These are phyloP conservation scores for Aleiodes alternator DNA, from an alignment of 2,888 invertebrate genomes.

Conservation along the genomic window DNA sequence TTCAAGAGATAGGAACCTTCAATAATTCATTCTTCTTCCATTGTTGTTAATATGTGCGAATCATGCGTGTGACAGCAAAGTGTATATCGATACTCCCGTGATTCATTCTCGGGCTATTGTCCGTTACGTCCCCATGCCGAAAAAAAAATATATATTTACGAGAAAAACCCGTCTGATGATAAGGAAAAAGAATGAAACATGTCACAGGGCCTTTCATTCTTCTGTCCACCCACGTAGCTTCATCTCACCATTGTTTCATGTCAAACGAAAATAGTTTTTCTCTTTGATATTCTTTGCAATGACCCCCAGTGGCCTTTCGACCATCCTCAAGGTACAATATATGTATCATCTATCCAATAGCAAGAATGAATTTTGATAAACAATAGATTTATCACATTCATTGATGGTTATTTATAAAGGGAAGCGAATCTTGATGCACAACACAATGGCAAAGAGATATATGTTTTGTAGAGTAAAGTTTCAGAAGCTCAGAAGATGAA, in stretches of 20 bases:
- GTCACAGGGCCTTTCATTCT: slow-evolving; percentile 5
- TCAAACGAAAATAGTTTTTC: slow-evolving; percentile 13
- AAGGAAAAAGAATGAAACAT: slow-evolving; percentile 31
- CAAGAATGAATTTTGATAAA: slow-evolving; percentile 4
- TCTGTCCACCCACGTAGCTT: slow-evolving; percentile 14
- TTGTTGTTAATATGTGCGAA: slow-evolving; percentile 9
- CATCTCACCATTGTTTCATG: slow-evolving; percentile 9
- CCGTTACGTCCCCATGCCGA: neutral
- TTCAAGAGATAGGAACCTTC: neutral
- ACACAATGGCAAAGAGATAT: too few species aligned
- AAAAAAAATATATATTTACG: slow-evolving; percentile 15
- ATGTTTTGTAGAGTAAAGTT: neutral
- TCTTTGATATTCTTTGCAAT: slow-evolving; percentile 19
- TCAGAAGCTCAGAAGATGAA: neutral
- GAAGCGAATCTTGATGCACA: neutral
- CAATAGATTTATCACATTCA: neutral
- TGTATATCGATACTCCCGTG: too few species aligned
- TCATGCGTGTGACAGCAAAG: neutral
- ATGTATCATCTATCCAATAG: slow-evolving; percentile 3
- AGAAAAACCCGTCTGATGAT: neutral
- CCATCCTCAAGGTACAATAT: slow-evolving; percentile 6
- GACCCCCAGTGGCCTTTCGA: slow-evolving; percentile 31
- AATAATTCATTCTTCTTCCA: slow-evolving; percentile 7
- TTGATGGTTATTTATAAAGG: neutral
- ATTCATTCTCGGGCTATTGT: neutral